Evolutionary conservation across 2,113 vertebrate genomes (phyloP).

Genomic region (Gnathonemus longibarbis): DNA sequence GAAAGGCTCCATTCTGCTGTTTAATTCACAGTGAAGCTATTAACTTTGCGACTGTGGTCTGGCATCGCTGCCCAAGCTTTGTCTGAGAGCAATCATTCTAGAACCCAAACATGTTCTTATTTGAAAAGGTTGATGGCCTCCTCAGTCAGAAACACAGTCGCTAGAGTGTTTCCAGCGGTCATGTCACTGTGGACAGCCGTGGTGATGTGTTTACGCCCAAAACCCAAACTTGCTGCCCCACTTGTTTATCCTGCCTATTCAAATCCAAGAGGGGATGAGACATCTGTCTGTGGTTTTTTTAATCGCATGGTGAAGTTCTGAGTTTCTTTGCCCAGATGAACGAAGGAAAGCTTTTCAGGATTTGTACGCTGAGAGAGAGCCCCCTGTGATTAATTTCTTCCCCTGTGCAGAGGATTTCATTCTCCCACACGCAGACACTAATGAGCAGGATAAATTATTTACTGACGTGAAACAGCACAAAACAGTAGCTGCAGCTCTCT

Average conservation of each 20-base stretch:
- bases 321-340: not conserved
- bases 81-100: not conserved
- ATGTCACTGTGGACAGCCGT: not conserved
- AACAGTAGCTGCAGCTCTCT: not conserved
- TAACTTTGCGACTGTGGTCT: not conserved
- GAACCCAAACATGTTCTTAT: not conserved
- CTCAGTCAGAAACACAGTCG: not conserved
- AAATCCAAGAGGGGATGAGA: not conserved
- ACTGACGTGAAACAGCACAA: not conserved
- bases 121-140: not conserved
- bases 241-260: not conserved
- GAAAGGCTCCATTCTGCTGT: not conserved
- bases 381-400: not conserved
- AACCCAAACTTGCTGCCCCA: not conserved
- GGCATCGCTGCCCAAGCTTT: not conserved
- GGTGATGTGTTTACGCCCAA: not conserved
- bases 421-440: not conserved
- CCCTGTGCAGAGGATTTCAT: not conserved
- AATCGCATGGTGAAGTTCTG: not conserved
- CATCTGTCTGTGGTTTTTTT: not conserved
- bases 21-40: not conserved
- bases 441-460: not conserved
- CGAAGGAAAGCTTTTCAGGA: not conserved
- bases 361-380: not conserved
- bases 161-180: too few species aligned